A percentile compares a stretch with the other conserved stretches of the same genome.
Conservation (phyloP, 2,113 vertebrate species). For the Nesospiza acunhae region DNA sequence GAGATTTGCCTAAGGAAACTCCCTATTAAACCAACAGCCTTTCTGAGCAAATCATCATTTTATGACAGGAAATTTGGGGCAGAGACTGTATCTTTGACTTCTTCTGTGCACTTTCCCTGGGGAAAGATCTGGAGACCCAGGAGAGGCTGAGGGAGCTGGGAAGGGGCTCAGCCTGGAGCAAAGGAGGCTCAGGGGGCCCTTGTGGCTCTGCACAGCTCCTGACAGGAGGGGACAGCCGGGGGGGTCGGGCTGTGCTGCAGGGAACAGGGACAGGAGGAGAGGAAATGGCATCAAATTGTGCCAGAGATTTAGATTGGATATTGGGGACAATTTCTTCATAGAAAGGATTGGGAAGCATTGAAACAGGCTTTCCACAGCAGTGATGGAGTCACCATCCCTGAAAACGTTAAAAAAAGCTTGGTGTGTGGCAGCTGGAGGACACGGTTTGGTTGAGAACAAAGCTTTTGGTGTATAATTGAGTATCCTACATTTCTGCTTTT, state of each 20-base stretch:
- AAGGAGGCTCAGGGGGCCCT: background rate
- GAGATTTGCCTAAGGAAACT: background rate
- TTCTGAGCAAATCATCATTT: background rate
- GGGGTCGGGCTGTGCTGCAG: background rate
- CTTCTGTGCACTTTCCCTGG: background rate
- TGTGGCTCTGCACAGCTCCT: background rate
- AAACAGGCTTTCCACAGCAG: background rate
- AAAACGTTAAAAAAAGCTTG: background rate
- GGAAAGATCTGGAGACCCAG: background rate
- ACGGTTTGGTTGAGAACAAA: background rate
- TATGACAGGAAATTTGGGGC: background rate
- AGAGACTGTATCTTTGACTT: background rate
- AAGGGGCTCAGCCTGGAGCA: background rate
- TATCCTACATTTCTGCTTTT: background rate
- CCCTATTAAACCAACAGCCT: background rate
- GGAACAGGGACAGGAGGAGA: background rate
- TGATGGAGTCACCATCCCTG: background rate
- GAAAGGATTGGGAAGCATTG: background rate
- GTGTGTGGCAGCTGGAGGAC: background rate
- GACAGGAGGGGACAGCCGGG: background rate
- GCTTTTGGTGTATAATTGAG: background rate
- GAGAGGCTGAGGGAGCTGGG: background rate
- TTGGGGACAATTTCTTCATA: background rate
- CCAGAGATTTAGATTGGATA: background rate
- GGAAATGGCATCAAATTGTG: rapidly evolving